A percentile compares a stretch with the other conserved stretches of the same genome.
These are phyloP conservation scores for Synergus japonicus DNA, from an alignment of 2,888 invertebrate species.

Conservation along the genomic window DNA sequence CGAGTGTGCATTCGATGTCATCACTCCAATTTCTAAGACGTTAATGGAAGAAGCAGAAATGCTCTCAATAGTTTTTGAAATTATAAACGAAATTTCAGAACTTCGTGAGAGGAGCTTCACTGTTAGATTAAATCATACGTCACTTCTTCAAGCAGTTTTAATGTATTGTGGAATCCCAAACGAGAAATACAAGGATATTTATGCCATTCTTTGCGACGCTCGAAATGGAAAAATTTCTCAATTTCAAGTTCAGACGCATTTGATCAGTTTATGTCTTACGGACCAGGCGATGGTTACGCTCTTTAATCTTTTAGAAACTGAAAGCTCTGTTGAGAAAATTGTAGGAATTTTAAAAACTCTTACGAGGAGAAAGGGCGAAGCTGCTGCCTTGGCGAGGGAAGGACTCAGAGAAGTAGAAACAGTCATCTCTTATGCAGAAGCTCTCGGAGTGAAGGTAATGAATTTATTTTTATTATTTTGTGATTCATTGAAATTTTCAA, in stretches of 20 bases:
- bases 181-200: constrained; percentile 81
- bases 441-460: constrained; percentile 86
- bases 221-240: constrained; percentile 83
- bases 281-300: constrained; percentile 83
- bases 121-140: constrained; percentile 89
- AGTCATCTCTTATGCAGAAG: constrained; percentile 84
- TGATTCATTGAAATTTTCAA: not conserved
- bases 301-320: constrained; percentile 83
- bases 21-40: constrained; percentile 86
- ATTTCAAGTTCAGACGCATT: constrained; percentile 85
- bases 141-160: constrained; percentile 86
- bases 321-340: constrained; percentile 82
- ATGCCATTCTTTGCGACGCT: constrained; percentile 78
- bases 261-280: constrained; percentile 84
- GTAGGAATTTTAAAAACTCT: constrained; percentile 82
- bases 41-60: constrained; percentile 92
- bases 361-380: constrained; percentile 84
- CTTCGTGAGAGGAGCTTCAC: constrained; percentile 83
- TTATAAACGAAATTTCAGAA: constrained; percentile 84
- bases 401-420: constrained; percentile 87
- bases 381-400: constrained; percentile 83
- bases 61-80: constrained; percentile 87
- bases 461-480: constrained; percentile 9
- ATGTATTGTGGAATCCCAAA: constrained; percentile 88
- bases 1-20: constrained; percentile 96